Evolutionary conservation across 2,888 invertebrate genomes (phyloP).

Genomic region (Aradus depressus): DNA sequence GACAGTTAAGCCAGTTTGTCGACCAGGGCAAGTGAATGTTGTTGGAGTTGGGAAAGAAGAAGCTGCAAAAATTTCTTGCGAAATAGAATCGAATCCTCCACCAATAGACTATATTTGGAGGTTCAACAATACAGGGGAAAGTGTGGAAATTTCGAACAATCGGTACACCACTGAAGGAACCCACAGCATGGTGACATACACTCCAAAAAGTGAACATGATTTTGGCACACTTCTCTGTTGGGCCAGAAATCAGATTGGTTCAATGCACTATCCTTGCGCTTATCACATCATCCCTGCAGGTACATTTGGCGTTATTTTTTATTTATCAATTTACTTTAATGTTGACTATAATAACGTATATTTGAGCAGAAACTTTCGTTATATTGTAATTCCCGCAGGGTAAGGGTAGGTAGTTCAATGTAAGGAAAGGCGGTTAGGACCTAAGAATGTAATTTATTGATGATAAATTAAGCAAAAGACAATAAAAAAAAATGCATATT

Average conservation of each 20-base stretch:
- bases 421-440: too few relatives aligned
- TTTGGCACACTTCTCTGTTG: constrained; percentile 64
- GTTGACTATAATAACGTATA: too few relatives aligned
- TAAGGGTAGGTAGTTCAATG: too few relatives aligned
- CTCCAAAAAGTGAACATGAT: constrained; percentile 59
- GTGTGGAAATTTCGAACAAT: constrained; percentile 53
- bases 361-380: too few relatives aligned
- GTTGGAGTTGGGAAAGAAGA: constrained; percentile 65
- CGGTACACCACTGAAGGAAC: constrained; percentile 50
- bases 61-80: constrained; percentile 52
- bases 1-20: constrained; percentile 60
- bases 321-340: too few relatives aligned
- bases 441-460: too few relatives aligned
- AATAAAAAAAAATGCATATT: too few relatives aligned
- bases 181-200: constrained; percentile 54
- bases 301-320: constrained; percentile 30
- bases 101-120: constrained; percentile 60
- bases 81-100: constrained; percentile 64
- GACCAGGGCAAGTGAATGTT: constrained; percentile 52
- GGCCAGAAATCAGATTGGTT: constrained; percentile 60
- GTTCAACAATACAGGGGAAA: constrained; percentile 63
- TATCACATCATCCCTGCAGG: constrained; percentile 65
- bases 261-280: constrained; percentile 59
- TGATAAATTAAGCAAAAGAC: too few relatives aligned
- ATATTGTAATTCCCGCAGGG: too few relatives aligned